A percentile compares a stretch with the other conserved stretches of the same genome.
These are phyloP conservation scores for Melanotaenia nigrans DNA, from an alignment of 2,797 vertebrate genomes.

Conservation along the genomic window DNA sequence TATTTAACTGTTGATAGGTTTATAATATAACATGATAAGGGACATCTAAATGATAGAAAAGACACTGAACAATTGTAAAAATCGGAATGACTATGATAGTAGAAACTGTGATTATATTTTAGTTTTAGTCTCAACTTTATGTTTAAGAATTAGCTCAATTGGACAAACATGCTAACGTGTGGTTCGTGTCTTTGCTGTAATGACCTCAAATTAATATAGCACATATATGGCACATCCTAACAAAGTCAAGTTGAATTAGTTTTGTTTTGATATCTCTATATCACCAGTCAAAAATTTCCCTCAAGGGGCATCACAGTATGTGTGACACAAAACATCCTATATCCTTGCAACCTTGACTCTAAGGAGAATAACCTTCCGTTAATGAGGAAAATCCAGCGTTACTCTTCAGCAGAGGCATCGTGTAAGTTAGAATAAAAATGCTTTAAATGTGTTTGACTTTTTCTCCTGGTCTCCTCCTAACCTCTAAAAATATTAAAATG, in stretches of 20 bases:
- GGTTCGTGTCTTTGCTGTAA: background rate
- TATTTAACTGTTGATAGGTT: too few species aligned
- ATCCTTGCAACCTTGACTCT: background rate
- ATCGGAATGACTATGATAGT: background rate
- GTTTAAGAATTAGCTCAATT: background rate
- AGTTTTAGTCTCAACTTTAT: background rate
- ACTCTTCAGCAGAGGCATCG: background rate
- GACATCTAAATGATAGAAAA: too few species aligned
- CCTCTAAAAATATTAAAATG: constrained; percentile 28
- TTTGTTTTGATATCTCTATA: background rate
- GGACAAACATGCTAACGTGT: background rate
- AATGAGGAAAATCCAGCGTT: background rate
- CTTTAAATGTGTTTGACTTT: constrained; percentile 11
- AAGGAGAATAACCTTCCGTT: background rate
- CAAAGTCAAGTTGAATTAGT: background rate
- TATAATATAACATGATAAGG: too few species aligned
- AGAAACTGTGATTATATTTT: background rate
- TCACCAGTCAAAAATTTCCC: background rate
- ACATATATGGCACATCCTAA: background rate
- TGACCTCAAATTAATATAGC: background rate
- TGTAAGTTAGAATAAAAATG: constrained; percentile 16
- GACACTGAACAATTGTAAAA: too few species aligned
- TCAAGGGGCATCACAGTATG: background rate
- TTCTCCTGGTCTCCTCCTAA: constrained; percentile 13
- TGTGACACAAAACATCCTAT: background rate